Evolutionary conservation across 2,113 vertebrate species (phyloP), one percentile per base, ranked within the genome.

Genomic region (Felis chaus): DNA sequence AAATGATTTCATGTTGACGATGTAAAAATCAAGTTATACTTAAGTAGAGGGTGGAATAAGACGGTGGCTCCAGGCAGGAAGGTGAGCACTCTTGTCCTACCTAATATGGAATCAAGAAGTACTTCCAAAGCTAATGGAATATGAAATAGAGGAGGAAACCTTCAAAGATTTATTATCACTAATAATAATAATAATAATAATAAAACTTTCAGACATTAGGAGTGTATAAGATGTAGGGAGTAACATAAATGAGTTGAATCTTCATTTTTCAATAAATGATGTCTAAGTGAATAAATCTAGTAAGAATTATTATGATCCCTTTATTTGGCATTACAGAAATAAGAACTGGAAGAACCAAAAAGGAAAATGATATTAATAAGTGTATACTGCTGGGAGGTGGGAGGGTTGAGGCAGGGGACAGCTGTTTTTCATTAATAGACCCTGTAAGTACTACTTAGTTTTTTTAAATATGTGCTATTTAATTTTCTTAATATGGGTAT

Each of bases 291-390:
- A 50, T 84, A 89, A 79, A 79, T 73, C 45, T 41, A 29, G 13
- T 73, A 93, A 68, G 69, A 50, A 10, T 91, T 68, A 33, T 36
- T 88, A 39, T 92, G 36, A 73, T 73, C 39, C 50, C 61, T 88
- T 74, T 55, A 84, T 50, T 63, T 61, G 15, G 21, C 27, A 61
- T 88, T 68, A 65, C 45, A 94, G 68, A 91, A 80, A 74, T 73
- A 94, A 93, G 39, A 89, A 94, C 15, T 53, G 79, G 88, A 95
- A 71, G 33, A 84, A 63, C 5, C 73, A 25, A 61, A 95, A 83
- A 69, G 85, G 39, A 93, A 96, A 92, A 96, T 93, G 69, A 92
- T 41, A 92, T 41, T 74, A 53, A 11, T 55, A 91, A 85, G 41
- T 78, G 10, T 86, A 68, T 84, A n/a, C 5, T 48, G 18, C 69